Base-by-base conservation (phyloP, 1,140 invertebrate genomes). In the Melipona quadrifasciata region DNA sequence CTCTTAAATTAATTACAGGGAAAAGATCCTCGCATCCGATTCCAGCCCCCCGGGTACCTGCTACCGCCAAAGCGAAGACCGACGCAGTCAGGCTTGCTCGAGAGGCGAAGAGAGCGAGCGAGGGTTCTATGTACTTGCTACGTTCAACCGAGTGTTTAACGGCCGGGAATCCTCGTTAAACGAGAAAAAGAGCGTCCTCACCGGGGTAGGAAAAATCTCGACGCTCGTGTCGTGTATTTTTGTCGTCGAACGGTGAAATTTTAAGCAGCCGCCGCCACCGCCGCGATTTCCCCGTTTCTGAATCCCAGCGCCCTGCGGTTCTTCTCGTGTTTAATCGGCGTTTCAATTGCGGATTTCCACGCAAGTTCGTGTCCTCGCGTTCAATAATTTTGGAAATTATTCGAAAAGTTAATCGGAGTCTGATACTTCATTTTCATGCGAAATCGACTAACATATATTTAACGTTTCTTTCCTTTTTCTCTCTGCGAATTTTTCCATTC, bases 1-100 rank as follows among this genome's bases (percentile, higher is more conserved):
- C 92, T 92, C 92, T 93, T 93, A 93, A 93, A 93, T 93, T 93
- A 93, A 93, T 93, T 93, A 93, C 92, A 93, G 91, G 91, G 92
- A 93, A 93, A 93, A 92, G 92, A 93, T 93, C 89, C 92, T 90
- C 85, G 87, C 86, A 92, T 92, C 90, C 87, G 87, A 92, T 91
- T 88, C 64, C 55, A 17, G 6, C 19, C 64, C n/a, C 16, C 64
- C 91, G 8, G 21, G 82, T 72, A 86, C 76, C n/a, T 68, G 39
- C 73, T 57, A 75, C 80, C 61, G 27, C 73, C 57, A 19, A 72
- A 86, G 51, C 72, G 71, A 53, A 51, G 27, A 58, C n/a, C 27
- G 31, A 34, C 39, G 72, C 77, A 90, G 78, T 31, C 64, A 61
- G 72, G 82, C 88, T 87, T 75, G 73, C 65, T 55, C 21, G 68